These are phyloP conservation scores for Neodiprion fabricii DNA, from an alignment of 1,140 invertebrate genomes.

Conservation along the genomic window DNA sequence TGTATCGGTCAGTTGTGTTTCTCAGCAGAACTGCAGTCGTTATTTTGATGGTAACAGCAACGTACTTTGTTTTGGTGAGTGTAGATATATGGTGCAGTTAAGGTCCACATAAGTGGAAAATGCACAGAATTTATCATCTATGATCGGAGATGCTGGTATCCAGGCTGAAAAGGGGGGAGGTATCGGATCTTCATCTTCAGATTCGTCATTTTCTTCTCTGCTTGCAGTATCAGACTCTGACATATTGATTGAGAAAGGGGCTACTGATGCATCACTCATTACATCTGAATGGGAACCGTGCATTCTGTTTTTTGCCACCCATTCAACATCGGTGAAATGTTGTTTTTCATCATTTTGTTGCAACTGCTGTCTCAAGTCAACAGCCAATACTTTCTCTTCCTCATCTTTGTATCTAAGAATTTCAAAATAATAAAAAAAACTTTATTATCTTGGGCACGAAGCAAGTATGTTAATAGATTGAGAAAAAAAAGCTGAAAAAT, in stretches of 20 bases:
- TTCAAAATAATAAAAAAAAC: background rate
- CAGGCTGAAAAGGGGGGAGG: slow-evolving; percentile 36
- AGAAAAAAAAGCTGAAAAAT: too few relatives aligned
- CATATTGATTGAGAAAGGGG: background rate
- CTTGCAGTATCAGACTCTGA: background rate
- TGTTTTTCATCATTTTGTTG: background rate
- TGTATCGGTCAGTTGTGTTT: too few relatives aligned
- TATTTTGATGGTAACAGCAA: background rate
- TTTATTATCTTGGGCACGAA: background rate
- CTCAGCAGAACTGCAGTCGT: too few relatives aligned
- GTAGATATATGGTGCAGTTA: slow-evolving; percentile 64
- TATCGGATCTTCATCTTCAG: slow-evolving; percentile 14
- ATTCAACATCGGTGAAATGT: background rate
- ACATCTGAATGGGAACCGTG: background rate
- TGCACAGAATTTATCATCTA: slow-evolving; percentile 57
- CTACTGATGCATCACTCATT: background rate
- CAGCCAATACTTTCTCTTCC: slow-evolving; percentile 36
- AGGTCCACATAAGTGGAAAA: slow-evolving; percentile 66
- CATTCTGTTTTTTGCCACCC: slow-evolving; percentile 4
- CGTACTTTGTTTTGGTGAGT: slow-evolving; percentile 37
- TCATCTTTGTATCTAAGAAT: slow-evolving; percentile 30
- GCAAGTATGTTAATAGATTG: too few relatives aligned
- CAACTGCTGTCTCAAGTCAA: slow-evolving; percentile 44
- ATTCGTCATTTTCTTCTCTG: background rate
- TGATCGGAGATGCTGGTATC: slow-evolving; percentile 45